These are phyloP conservation scores for Trididemnum nubilum DNA, from an alignment of 23 tunicate genomes.

Conservation along the genomic window DNA sequence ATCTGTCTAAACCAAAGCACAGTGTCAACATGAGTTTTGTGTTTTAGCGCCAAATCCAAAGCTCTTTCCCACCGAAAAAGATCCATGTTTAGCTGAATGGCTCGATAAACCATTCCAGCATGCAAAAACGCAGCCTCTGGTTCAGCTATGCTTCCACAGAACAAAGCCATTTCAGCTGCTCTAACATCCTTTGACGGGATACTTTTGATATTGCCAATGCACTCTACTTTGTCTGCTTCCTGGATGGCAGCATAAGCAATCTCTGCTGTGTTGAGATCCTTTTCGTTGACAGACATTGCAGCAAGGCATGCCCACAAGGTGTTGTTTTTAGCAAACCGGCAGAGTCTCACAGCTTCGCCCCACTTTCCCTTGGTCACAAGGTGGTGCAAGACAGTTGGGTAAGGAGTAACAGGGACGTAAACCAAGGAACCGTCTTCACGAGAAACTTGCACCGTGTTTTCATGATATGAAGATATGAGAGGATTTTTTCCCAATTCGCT, in stretches of 20 bases:
- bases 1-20: slow-evolving; percentile 80
- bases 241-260: slow-evolving; percentile 93
- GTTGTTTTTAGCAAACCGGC: slow-evolving; percentile 76
- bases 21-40: slow-evolving; percentile 93
- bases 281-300: slow-evolving; percentile 76
- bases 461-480: slow-evolving; percentile 49
- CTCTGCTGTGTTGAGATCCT: slow-evolving; percentile 79
- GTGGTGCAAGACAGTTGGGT: slow-evolving; percentile 72
- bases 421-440: slow-evolving; percentile 69
- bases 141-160: slow-evolving; percentile 73
- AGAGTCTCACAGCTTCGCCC: slow-evolving; percentile 82
- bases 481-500: slow-evolving; percentile 80
- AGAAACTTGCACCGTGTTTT: slow-evolving; percentile 53
- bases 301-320: slow-evolving; percentile 93
- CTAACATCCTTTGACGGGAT: slow-evolving; percentile 58
- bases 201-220: slow-evolving; percentile 67
- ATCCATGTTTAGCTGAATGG: slow-evolving; percentile 80
- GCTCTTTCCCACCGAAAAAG: slow-evolving; percentile 89
- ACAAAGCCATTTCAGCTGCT: slow-evolving; percentile 67
- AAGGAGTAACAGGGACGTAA: slow-evolving; percentile 68
- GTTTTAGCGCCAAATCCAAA: slow-evolving; percentile 81
- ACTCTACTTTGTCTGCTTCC: slow-evolving; percentile 87
- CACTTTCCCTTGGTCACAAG: slow-evolving; percentile 59
- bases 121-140: slow-evolving; percentile 77
- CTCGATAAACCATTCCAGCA: slow-evolving; percentile 65